Conservation (phyloP, 2,888 invertebrate genomes). For the Magallana nippona region DNA sequence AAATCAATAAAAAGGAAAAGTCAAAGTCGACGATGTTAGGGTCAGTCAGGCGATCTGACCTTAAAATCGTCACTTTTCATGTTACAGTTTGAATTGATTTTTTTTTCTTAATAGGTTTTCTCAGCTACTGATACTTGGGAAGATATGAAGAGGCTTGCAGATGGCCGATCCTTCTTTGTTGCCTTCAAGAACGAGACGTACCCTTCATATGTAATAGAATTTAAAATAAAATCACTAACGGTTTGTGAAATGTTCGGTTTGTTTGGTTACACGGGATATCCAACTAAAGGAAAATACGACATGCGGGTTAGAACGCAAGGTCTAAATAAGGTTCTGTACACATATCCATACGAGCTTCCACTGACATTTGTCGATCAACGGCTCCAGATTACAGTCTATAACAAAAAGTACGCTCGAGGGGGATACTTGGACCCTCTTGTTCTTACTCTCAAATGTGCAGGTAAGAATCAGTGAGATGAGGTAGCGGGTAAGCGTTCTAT, state of each 20-base stretch:
- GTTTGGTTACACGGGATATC: conserved; percentile 24
- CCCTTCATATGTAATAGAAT: conserved; percentile 30
- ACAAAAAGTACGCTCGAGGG: not conserved
- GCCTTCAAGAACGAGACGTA: conserved; percentile 1
- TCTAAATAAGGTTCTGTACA: not conserved
- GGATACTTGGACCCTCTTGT: conserved; percentile 12
- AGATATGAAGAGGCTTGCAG: conserved; percentile 31
- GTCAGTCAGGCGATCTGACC: too few species aligned
- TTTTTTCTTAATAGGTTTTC: not conserved
- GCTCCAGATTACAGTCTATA: not conserved
- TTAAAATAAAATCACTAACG: conserved; percentile 30
- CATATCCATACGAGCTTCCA: not conserved
- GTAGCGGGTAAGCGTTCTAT: not conserved
- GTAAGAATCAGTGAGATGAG: not conserved
- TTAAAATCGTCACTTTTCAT: too few species aligned
- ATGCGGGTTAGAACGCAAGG: not conserved
- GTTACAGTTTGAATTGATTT: too few species aligned
- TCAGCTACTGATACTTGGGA: not conserved
- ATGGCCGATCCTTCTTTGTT: conserved; percentile 26
- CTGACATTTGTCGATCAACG: not conserved
- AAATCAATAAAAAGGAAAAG: too few species aligned
- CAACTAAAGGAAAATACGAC: not conserved
- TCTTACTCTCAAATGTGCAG: not conserved
- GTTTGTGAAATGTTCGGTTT: conserved; percentile 35
- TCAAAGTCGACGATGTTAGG: too few species aligned